Percentiles rank a stretch among this genome's conserved stretches.
Conservation (phyloP, 1,140 invertebrate genomes). For the Limonius californicus region DNA sequence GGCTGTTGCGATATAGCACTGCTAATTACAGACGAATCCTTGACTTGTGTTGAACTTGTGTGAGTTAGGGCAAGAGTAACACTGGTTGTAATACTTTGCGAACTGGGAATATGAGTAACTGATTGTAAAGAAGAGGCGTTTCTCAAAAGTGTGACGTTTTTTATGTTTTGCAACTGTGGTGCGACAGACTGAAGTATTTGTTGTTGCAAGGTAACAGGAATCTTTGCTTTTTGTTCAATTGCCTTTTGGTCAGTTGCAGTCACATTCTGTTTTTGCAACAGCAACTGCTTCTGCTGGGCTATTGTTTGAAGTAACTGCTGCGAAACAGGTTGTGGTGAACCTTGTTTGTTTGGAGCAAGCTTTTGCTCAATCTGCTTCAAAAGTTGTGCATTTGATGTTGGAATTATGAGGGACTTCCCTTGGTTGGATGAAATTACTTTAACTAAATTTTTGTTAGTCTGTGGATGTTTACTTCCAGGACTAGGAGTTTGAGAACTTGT, state of each 20-base stretch:
- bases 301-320: conserved; percentile 31
- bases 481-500: background rate
- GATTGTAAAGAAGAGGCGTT: conserved; percentile 16
- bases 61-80: background rate
- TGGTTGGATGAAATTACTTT: conserved; percentile 44
- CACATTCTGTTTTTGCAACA: conserved; percentile 19
- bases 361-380: conserved; percentile 37
- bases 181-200: conserved; percentile 42
- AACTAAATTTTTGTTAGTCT: conserved; percentile 37
- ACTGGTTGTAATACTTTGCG: background rate
- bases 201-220: conserved; percentile 28
- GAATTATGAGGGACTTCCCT: conserved; percentile 43
- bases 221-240: conserved; percentile 32
- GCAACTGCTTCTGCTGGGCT: conserved; percentile 24
- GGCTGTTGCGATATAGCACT: background rate
- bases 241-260: conserved; percentile 18
- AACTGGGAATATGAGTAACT: background rate
- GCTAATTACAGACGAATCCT: background rate
- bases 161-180: conserved; percentile 40
- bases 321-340: conserved; percentile 21
- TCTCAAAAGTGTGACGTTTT: conserved; percentile 40
- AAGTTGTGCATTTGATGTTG: conserved; percentile 33
- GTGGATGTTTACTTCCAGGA: background rate
- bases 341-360: conserved; percentile 30
- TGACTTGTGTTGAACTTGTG: background rate